Conservation (phyloP, 2,113 vertebrate genomes). For the Excalfactoria chinensis region DNA sequence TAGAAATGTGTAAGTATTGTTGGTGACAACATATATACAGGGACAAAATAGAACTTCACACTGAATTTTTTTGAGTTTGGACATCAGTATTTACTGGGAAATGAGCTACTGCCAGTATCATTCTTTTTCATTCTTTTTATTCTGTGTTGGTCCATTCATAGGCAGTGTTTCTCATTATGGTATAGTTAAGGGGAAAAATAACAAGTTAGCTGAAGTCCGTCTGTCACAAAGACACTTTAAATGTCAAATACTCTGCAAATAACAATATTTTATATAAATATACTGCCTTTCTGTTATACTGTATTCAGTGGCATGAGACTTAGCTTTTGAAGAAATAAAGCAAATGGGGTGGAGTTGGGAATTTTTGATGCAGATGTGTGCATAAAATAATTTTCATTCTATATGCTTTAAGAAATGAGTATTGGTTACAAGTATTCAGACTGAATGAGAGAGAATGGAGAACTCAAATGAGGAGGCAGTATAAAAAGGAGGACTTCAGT, state of each 20-base stretch:
- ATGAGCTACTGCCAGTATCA: conserved; percentile 8
- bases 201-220: conserved; percentile 4
- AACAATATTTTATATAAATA: not conserved
- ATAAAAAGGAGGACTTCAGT: not conserved
- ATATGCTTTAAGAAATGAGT: not conserved
- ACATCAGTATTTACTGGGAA: conserved; percentile 49
- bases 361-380: not conserved
- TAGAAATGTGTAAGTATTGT: conserved; percentile 30
- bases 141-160: conserved; percentile 10
- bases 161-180: not conserved
- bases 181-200: not conserved
- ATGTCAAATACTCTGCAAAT: not conserved
- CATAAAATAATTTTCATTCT: not conserved
- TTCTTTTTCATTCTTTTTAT: conserved; percentile 19
- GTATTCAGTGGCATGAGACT: not conserved
- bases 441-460: not conserved
- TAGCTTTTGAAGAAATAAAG: not conserved
- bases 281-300: not conserved
- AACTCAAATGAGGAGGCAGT: not conserved
- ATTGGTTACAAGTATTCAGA: not conserved
- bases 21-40: conserved; percentile 18
- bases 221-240: not conserved
- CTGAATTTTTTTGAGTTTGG: conserved; percentile 25
- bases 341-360: not conserved
- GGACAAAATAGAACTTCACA: conserved; percentile 4